Conservation (phyloP, 2,113 vertebrate genomes). For the Poicephalus gulielmi region DNA sequence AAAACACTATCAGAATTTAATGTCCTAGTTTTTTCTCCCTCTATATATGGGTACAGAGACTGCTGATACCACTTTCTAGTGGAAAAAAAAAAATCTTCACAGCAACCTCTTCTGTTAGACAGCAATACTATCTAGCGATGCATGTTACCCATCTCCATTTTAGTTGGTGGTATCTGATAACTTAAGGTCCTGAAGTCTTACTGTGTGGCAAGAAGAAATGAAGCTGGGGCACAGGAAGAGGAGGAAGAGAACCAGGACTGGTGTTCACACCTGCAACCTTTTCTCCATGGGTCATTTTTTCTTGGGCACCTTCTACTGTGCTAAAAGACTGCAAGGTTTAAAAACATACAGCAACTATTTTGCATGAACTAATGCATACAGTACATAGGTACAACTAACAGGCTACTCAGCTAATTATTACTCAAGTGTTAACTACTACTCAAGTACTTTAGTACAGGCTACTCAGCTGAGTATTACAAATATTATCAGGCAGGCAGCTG, state of each 20-base stretch:
- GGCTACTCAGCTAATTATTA: not conserved
- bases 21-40: not conserved
- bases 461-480: not conserved
- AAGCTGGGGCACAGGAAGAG: not conserved
- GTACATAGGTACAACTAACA: not conserved
- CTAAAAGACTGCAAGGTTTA: not conserved
- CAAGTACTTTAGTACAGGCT: not conserved
- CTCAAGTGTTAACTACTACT: not conserved
- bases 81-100: not conserved
- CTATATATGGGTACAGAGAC: not conserved
- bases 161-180: not conserved
- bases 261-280: not conserved
- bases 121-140: not conserved
- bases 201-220: not conserved
- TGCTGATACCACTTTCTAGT: not conserved
- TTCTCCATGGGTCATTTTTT: not conserved
- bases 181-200: not conserved
- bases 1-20: not conserved
- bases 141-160: not conserved
- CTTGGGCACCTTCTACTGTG: not conserved
- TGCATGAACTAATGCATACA: not conserved
- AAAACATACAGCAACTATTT: not conserved
- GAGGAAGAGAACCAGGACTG: not conserved
- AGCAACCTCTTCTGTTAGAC: not conserved
- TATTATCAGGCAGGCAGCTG: not conserved